Evolutionary conservation across 2,797 vertebrate genomes (phyloP).

Genomic region (Anableps anableps): DNA sequence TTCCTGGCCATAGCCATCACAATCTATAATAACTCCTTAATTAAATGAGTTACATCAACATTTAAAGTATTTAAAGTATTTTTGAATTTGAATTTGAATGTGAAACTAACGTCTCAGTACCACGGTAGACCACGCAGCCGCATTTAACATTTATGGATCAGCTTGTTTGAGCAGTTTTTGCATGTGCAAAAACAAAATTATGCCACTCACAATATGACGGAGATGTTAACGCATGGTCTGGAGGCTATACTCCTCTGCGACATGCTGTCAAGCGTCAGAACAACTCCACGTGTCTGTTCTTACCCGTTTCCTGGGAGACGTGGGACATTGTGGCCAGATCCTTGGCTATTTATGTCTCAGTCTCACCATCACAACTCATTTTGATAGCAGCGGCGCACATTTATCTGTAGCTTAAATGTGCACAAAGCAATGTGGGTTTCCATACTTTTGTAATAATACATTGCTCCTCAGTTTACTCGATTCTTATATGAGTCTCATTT

Average conservation of each 20-base stretch:
- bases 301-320: neutral
- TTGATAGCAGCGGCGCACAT: neutral
- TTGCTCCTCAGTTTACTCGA: neutral
- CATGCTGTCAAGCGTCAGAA: neutral
- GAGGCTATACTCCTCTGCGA: neutral
- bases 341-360: neutral
- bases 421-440: neutral
- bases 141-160: neutral
- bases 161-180: neutral
- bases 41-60: no score
- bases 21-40: no score
- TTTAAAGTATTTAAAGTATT: no score
- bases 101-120: neutral
- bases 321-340: fast-evolving
- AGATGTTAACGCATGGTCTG: neutral
- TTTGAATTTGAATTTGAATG: neutral
- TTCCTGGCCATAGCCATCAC: no score
- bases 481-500: conserved; percentile 6
- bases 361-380: neutral
- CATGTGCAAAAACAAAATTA: no score
- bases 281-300: conserved; percentile 16
- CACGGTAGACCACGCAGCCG: neutral
- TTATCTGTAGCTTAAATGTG: neutral
- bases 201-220: neutral
- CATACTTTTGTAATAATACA: neutral